These are phyloP conservation scores for Stictocephala bisonia DNA, from an alignment of 2,888 invertebrate genomes.

Conservation along the genomic window DNA sequence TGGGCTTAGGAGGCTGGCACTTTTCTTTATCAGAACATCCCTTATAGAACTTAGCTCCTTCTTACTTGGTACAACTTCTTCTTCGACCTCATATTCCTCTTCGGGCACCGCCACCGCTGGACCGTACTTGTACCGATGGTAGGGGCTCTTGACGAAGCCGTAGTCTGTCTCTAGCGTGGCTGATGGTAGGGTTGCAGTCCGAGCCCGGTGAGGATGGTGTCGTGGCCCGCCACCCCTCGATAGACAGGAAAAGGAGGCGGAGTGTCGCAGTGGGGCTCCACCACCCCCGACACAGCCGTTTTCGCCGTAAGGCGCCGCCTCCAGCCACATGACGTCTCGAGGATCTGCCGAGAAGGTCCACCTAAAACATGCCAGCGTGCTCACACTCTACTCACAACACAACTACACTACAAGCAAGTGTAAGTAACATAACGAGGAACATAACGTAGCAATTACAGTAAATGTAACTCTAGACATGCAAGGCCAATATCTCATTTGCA, in stretches of 20 bases:
- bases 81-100: conserved; percentile 54
- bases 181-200: conserved; percentile 65
- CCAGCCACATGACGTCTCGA: conserved; percentile 51
- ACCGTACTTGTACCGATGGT: conserved; percentile 53
- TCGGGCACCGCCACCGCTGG: conserved; percentile 54
- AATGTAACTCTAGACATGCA: too few species aligned
- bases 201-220: conserved; percentile 62
- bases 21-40: conserved; percentile 59
- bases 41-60: conserved; percentile 49
- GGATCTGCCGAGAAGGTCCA: too few species aligned
- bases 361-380: conserved; percentile 37
- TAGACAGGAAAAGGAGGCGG: conserved; percentile 67
- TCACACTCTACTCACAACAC: conserved; percentile 40
- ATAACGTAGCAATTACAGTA: too few species aligned
- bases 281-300: conserved; percentile 44
- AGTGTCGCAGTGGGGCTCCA: conserved; percentile 66
- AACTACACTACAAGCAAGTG: background rate
- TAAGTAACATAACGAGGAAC: too few species aligned
- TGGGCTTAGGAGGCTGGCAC: conserved; percentile 58
- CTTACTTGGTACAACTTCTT: conserved; percentile 34
- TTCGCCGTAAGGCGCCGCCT: conserved; percentile 48
- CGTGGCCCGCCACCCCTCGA: conserved; percentile 62
- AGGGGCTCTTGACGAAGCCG: conserved; percentile 63
- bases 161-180: conserved; percentile 58
- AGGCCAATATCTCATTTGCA: too few species aligned